Conservation (phyloP, 2,797 vertebrate species). For the Lutjanus campechanus region DNA sequence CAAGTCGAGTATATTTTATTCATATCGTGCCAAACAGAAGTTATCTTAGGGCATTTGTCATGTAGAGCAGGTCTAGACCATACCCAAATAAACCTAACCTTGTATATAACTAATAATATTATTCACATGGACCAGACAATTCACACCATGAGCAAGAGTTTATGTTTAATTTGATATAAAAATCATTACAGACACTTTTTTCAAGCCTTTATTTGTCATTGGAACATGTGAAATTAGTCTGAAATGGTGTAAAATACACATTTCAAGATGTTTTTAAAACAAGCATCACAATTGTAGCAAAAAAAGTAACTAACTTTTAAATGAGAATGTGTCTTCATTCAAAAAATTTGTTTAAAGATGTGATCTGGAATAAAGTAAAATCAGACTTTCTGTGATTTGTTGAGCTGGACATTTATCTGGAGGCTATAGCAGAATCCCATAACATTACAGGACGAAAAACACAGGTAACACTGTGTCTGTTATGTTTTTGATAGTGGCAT, state of each 20-base stretch:
- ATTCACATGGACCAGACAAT: no score
- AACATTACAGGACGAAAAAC: constrained; percentile 41
- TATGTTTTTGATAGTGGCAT: constrained; percentile 46
- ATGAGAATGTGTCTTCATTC: background rate
- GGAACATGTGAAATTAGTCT: background rate
- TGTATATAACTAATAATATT: no score
- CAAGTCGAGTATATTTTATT: no score
- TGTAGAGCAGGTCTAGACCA: no score
- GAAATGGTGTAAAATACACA: background rate
- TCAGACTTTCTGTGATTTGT: background rate
- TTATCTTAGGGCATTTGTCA: no score
- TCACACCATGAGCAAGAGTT: no score
- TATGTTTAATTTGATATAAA: no score
- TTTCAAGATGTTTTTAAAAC: background rate
- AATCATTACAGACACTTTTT: background rate
- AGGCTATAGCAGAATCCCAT: constrained; percentile 20
- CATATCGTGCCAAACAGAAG: no score
- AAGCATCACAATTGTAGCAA: background rate
- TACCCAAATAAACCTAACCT: no score
- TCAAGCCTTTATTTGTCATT: background rate
- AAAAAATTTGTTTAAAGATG: background rate
- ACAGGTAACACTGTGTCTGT: constrained; percentile 34
- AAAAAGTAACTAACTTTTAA: background rate
- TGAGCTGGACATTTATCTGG: constrained; percentile 6
- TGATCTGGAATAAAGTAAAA: background rate